Conservation (phyloP, 2,888 invertebrate species). For the Idaea straminata region DNA sequence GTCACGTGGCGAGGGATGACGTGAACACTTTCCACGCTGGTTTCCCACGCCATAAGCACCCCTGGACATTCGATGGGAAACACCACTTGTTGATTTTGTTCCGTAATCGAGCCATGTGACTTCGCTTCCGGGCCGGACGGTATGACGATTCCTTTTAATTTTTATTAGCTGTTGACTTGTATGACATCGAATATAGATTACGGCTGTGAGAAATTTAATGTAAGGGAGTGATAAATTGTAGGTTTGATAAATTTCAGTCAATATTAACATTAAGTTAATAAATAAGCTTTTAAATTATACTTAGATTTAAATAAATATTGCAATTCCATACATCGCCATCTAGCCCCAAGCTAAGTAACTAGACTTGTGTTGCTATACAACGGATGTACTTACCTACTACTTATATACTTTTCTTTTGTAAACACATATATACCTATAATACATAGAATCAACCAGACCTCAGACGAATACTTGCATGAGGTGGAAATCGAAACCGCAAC, state of each 20-base stretch:
- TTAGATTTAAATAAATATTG: too few species aligned
- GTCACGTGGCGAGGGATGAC: constrained; percentile 66
- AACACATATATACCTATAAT: too few species aligned
- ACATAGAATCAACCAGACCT: too few species aligned
- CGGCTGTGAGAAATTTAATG: constrained; percentile 17
- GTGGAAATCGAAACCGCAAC: too few species aligned
- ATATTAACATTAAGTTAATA: constrained; percentile 3
- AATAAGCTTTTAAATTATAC: not conserved
- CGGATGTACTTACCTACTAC: too few species aligned
- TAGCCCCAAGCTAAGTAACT: too few species aligned
- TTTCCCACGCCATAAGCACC: constrained; percentile 67
- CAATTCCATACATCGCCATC: too few species aligned
- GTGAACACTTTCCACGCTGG: constrained; percentile 64
- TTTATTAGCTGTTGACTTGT: constrained; percentile 38
- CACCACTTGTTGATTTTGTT: constrained; percentile 71
- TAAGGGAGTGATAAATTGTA: constrained; percentile 24
- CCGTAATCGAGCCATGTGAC: constrained; percentile 56
- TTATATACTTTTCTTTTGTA: too few species aligned
- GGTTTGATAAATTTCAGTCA: constrained; percentile 14
- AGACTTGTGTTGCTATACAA: too few species aligned
- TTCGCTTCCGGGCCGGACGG: constrained; percentile 59
- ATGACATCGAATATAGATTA: constrained; percentile 30
- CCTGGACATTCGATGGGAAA: constrained; percentile 49
- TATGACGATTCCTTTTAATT: constrained; percentile 46
- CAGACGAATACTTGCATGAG: too few species aligned